Evolutionary conservation across 2,113 vertebrate species (phyloP).

Genomic region (Tachysurus fulvidraco): DNA sequence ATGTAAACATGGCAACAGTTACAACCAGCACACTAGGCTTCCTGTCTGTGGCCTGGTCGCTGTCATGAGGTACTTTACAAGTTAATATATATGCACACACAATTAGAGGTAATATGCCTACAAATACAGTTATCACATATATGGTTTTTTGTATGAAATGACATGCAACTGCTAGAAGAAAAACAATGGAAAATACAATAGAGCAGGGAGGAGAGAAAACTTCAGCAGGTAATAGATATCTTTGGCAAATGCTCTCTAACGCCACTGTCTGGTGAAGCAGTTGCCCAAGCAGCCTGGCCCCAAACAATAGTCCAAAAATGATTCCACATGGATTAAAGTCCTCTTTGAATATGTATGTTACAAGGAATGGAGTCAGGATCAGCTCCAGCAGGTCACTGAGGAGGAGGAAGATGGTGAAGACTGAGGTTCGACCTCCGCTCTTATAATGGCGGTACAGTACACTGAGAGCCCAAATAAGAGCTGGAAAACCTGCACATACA

Average conservation of each 20-base stretch:
- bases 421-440: neutral
- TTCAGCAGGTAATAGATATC: neutral
- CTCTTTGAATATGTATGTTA: neutral
- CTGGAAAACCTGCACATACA: neutral
- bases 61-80: neutral
- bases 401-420: neutral
- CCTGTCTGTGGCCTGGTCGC: neutral
- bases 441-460: neutral
- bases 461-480: neutral
- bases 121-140: neutral
- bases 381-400: neutral
- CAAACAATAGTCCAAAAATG: neutral
- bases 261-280: neutral
- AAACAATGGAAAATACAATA: neutral
- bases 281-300: neutral
- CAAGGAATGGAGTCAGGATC: neutral
- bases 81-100: neutral
- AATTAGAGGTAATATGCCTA: neutral
- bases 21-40: neutral
- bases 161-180: neutral
- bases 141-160: rapidly evolving
- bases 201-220: neutral
- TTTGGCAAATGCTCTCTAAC: neutral
- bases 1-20: neutral
- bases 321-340: no score